Percentiles rank a stretch among this genome's conserved stretches.
These are phyloP conservation scores for Aurelia sp. DNA, from an alignment of 30 jellyfish, hydroid and myxozoan species.

Conservation along the genomic window DNA sequence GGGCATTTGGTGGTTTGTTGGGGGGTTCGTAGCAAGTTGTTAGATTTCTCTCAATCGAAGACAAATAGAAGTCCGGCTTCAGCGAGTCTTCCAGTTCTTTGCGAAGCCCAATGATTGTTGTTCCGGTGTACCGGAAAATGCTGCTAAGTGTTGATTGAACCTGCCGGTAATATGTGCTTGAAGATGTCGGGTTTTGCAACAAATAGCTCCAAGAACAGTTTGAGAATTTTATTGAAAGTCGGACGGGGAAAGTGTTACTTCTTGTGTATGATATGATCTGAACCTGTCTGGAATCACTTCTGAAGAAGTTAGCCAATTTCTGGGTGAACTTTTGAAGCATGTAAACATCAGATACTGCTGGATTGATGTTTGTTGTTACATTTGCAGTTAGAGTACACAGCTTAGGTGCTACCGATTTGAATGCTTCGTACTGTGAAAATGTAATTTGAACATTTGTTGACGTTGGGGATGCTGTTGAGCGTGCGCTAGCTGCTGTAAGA, in stretches of 20 bases:
- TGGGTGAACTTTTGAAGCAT: slow-evolving; percentile 52
- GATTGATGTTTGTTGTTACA: slow-evolving; percentile 33
- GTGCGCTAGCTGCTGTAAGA: slow-evolving; percentile 52
- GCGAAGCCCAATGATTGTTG: slow-evolving; percentile 4
- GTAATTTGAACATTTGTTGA: slow-evolving; percentile 8
- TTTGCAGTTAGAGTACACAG: slow-evolving; percentile 46
- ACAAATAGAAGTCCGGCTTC: slow-evolving; percentile 57
- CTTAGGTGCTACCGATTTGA: background rate
- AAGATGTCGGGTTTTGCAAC: slow-evolving; percentile 3
- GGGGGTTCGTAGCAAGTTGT: slow-evolving; percentile 59
- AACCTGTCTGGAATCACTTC: slow-evolving; percentile 7
- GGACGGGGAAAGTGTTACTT: background rate
- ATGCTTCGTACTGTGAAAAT: slow-evolving; percentile 15
- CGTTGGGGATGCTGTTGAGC: slow-evolving; percentile 31
- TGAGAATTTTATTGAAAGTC: slow-evolving; percentile 47
- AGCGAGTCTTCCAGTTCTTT: slow-evolving; percentile 48
- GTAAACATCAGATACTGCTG: slow-evolving; percentile 38
- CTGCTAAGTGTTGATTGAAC: slow-evolving; percentile 29
- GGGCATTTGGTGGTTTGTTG: slow-evolving; percentile 38
- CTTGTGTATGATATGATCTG: slow-evolving; percentile 49
- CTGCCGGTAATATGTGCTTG: slow-evolving; percentile 32
- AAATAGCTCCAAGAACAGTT: slow-evolving; percentile 66
- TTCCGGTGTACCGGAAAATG: slow-evolving; percentile 32
- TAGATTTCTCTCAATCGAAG: slow-evolving; percentile 1
- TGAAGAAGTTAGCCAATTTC: slow-evolving; percentile 18